Conservation (phyloP, 2,888 invertebrate genomes). For the Adela reaumurella region DNA sequence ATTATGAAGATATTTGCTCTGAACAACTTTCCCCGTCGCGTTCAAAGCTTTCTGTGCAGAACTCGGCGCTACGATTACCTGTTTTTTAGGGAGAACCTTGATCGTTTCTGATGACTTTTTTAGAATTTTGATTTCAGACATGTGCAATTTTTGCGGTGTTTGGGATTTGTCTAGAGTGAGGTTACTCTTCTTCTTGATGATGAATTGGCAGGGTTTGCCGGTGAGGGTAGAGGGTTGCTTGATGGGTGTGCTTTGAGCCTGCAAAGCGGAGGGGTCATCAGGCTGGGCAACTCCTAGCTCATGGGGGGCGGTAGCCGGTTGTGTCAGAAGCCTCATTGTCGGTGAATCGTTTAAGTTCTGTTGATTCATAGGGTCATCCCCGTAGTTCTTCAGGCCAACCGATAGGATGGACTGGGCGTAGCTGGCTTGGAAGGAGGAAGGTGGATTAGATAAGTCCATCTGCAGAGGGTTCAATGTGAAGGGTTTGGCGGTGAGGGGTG, state of each 20-base stretch:
- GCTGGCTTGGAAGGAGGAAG: constrained; percentile 45
- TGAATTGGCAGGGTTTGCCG: constrained; percentile 39
- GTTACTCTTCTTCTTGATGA: constrained; percentile 38
- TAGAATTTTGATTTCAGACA: constrained; percentile 40
- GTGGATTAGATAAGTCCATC: constrained; percentile 34
- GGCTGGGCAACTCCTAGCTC: constrained; percentile 30
- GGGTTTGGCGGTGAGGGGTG: constrained; percentile 10
- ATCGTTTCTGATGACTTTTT: constrained; percentile 38
- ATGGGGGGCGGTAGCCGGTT: constrained; percentile 34
- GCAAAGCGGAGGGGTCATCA: constrained; percentile 28
- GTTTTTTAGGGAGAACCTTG: constrained; percentile 41
- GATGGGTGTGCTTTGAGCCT: constrained; percentile 28
- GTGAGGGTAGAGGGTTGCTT: constrained; percentile 20
- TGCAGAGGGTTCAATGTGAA: constrained; percentile 28
- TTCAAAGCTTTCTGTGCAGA: constrained; percentile 33
- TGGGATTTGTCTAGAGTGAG: constrained; percentile 21
- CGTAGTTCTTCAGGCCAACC: constrained; percentile 18
- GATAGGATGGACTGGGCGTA: constrained; percentile 33
- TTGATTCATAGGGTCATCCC: background rate
- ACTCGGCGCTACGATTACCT: constrained; percentile 34
- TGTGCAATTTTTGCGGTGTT: constrained; percentile 25
- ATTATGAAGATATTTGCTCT: constrained; percentile 42
- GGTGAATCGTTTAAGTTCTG: constrained; percentile 25
- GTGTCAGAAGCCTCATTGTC: constrained; percentile 37
- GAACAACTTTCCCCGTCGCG: constrained; percentile 31